A percentile compares a stretch with the other conserved stretches of the same genome.
Conservation (phyloP, 2,888 invertebrate species). For the Melipona bicolor region DNA sequence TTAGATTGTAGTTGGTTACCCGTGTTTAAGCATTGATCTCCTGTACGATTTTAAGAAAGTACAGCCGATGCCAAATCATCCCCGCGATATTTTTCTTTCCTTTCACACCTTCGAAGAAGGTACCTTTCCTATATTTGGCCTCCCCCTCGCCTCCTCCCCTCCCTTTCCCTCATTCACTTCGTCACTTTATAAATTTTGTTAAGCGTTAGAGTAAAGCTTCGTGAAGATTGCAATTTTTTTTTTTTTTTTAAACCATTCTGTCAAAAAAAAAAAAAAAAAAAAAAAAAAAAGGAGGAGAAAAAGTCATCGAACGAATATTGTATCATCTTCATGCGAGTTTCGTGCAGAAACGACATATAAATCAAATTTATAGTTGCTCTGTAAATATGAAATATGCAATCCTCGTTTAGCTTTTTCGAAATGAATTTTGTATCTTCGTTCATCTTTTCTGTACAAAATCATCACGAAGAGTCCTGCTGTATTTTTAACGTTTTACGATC, state of each 20-base stretch:
- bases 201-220: slow-evolving; percentile 21
- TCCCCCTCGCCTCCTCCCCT: not conserved
- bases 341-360: too few species aligned
- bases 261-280: not conserved
- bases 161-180: slow-evolving; percentile 7
- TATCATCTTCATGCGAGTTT: not conserved
- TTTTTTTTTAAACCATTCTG: not conserved
- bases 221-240: slow-evolving; percentile 41
- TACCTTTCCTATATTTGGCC: slow-evolving; percentile 25
- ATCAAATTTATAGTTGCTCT: not conserved
- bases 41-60: slow-evolving; percentile 80
- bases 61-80: slow-evolving; percentile 82
- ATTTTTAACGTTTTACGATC: slow-evolving; percentile 43
- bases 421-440: not conserved
- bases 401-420: slow-evolving; percentile 26
- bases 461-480: not conserved
- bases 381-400: slow-evolving; percentile 4
- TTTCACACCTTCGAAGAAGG: slow-evolving; percentile 36
- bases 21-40: slow-evolving; percentile 82
- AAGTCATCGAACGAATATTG: not conserved
- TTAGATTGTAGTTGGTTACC: slow-evolving; percentile 77
- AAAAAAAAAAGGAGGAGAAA: not conserved
- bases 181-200: not conserved
- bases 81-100: slow-evolving; percentile 54
- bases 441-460: slow-evolving; percentile 18